A percentile compares a stretch with the other conserved stretches of the same genome.
Conservation (phyloP, 2,113 vertebrate species). For the Bos indicus region DNA sequence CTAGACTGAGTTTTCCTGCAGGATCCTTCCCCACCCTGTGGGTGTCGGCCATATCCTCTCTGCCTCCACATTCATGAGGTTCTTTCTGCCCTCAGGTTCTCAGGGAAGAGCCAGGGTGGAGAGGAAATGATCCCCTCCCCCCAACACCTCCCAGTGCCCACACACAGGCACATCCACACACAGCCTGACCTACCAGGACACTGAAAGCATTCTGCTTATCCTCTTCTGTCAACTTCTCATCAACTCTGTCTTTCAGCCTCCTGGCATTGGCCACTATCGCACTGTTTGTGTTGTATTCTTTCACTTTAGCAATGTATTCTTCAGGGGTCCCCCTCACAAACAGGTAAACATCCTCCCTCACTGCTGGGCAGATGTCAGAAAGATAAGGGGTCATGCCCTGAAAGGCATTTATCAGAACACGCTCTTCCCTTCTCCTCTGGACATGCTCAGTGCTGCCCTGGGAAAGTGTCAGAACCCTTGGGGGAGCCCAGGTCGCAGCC, state of each 20-base stretch:
- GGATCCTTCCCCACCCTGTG: neutral
- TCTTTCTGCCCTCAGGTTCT: neutral
- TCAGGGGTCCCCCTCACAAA: neutral
- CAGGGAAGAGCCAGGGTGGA: neutral
- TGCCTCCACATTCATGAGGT: neutral
- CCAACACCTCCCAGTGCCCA: neutral
- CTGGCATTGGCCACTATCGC: neutral
- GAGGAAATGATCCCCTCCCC: neutral
- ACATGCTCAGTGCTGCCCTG: neutral
- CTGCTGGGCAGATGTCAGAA: neutral
- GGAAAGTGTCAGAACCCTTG: neutral
- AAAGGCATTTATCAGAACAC: no score
- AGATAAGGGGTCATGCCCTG: no score
- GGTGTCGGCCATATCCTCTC: neutral
- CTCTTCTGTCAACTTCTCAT: neutral
- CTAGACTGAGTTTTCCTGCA: neutral
- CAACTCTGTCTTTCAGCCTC: neutral
- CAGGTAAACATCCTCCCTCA: neutral
- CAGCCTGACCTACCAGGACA: neutral
- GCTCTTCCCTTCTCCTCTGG: neutral
- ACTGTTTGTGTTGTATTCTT: accelerated
- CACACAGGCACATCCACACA: neutral
- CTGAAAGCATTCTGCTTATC: neutral
- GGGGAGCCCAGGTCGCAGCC: neutral
- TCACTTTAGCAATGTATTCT: neutral